Evolutionary conservation across 2,888 invertebrate species (phyloP).

Genomic region (Biston stratarius): DNA sequence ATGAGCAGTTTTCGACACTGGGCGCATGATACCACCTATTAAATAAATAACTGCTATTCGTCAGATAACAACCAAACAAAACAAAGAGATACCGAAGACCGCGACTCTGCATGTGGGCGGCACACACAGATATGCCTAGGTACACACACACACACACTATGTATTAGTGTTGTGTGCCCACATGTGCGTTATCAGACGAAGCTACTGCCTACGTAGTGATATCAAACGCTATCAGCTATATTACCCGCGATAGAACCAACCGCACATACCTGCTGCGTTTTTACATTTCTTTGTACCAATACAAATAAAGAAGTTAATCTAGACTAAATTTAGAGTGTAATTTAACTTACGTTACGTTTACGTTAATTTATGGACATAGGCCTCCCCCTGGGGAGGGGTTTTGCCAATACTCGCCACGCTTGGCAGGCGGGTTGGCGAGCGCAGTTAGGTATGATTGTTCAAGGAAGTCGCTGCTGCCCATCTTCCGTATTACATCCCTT

Average conservation of each 20-base stretch:
- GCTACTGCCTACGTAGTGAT: slow-evolving; percentile 72
- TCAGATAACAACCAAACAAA: slow-evolving; percentile 72
- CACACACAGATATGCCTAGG: slow-evolving; percentile 25
- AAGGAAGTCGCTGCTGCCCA: no score
- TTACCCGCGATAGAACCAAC: slow-evolving; percentile 66
- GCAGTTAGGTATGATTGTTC: no score
- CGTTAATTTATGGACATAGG: no score
- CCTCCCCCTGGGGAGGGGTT: no score
- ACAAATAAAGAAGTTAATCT: slow-evolving; percentile 21
- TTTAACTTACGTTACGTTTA: no score
- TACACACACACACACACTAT: slow-evolving; percentile 41
- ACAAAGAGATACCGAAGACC: slow-evolving; percentile 69
- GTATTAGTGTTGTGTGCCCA: slow-evolving; percentile 26
- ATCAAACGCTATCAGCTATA: slow-evolving; percentile 70
- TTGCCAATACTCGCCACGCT: no score
- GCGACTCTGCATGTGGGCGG: slow-evolving; percentile 59
- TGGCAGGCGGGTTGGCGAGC: no score
- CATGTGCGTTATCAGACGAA: slow-evolving; percentile 55
- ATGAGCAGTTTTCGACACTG: slow-evolving; percentile 22
- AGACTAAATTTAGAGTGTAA: no score
- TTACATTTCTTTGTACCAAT: slow-evolving; percentile 50
- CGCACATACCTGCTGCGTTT: slow-evolving; percentile 66
- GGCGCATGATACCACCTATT: slow-evolving; percentile 57
- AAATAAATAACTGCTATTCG: slow-evolving; percentile 66
- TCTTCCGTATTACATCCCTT: no score